phyloP scores from a whole-genome alignment of 2,797 vertebrate genomes.

The Erethizon dorsatum region DNA sequence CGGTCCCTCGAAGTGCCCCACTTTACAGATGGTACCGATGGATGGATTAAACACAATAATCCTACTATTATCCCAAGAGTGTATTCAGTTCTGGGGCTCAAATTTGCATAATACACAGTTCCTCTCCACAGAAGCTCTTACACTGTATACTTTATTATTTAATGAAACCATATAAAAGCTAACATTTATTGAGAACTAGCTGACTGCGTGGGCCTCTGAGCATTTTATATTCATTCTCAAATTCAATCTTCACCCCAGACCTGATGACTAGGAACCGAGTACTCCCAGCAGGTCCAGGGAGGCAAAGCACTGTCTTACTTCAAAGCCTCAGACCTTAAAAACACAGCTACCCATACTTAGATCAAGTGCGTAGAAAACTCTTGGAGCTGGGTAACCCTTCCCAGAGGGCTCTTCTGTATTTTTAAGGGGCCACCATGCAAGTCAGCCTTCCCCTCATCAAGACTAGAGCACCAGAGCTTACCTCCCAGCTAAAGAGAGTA shows the following conservation, averaged over 20 bases:
- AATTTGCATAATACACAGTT: neutral
- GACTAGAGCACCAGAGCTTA: neutral
- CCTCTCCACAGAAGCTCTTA: neutral
- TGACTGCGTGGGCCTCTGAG: neutral
- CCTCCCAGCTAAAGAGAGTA: neutral
- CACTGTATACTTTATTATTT: neutral
- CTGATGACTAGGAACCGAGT: neutral
- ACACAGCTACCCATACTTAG: neutral
- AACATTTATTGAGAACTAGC: neutral
- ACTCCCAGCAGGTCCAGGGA: neutral
- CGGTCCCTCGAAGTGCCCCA: neutral
- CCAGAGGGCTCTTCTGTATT: neutral
- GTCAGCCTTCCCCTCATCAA: neutral
- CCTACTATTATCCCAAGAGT: neutral
- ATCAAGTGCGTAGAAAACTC: neutral
- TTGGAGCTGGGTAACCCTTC: neutral
- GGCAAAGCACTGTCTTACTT: neutral
- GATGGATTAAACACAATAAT: neutral
- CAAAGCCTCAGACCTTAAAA: conserved; percentile 20
- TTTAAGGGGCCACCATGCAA: neutral
- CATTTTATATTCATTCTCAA: neutral
- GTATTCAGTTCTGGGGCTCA: neutral
- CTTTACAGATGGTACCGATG: neutral
- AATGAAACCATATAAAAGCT: neutral
- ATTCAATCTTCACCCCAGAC: neutral